Conservation (phyloP, 92 coral and sea anemone species). For the Epizoanthus ramosus region DNA sequence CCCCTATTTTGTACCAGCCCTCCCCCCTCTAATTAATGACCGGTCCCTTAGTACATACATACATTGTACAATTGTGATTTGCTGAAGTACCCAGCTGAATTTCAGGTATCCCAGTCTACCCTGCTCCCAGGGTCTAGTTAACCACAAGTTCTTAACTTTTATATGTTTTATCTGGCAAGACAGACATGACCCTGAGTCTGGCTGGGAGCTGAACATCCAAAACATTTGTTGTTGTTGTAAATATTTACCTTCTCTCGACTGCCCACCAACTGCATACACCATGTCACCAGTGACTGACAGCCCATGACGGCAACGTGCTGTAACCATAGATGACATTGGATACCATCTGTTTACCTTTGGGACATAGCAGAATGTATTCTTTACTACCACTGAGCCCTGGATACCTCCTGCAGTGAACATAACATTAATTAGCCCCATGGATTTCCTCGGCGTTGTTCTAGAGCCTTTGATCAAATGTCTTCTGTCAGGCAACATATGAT, state of each 20-base stretch:
- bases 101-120: too few species aligned
- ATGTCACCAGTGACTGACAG: constrained; percentile 95
- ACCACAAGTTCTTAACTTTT: too few species aligned
- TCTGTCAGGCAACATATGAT: constrained; percentile 95
- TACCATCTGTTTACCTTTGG: constrained; percentile 89
- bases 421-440: constrained; percentile 93
- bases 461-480: constrained; percentile 91
- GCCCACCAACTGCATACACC: constrained; percentile 99
- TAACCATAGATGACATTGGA: constrained; percentile 84
- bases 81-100: too few species aligned
- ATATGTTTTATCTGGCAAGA: too few species aligned
- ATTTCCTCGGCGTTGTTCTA: constrained; percentile 85
- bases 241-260: constrained; percentile 90
- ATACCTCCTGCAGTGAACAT: constrained; percentile 98
- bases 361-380: constrained; percentile 88
- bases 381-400: constrained; percentile 89
- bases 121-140: too few species aligned
- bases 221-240: background rate
- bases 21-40: too few species aligned
- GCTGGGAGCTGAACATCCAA: too few species aligned
- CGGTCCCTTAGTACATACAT: too few species aligned
- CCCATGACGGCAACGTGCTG: constrained; percentile 96
- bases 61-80: too few species aligned
- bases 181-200: too few species aligned
- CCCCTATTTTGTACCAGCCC: too few species aligned